Conservation (phyloP, 2,888 invertebrate genomes). For the Antheraea yamamai region DNA sequence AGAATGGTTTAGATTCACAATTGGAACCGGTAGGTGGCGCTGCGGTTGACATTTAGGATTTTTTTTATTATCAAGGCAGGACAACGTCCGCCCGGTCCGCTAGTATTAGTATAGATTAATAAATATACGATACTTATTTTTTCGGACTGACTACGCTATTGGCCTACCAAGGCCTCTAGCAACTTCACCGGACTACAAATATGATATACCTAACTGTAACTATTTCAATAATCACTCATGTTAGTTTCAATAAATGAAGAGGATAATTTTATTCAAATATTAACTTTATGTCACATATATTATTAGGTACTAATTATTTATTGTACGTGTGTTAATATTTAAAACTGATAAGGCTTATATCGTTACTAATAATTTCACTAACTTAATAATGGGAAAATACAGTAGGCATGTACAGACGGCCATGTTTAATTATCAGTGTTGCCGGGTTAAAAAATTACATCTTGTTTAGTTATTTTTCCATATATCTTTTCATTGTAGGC, state of each 20-base stretch:
- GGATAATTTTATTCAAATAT: background rate
- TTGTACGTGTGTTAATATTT: background rate
- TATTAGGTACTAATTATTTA: background rate
- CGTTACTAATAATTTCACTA: background rate
- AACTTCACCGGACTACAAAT: background rate
- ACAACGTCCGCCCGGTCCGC: no score
- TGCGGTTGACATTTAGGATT: no score
- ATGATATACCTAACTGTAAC: background rate
- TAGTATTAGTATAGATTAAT: no score
- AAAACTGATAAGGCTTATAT: background rate
- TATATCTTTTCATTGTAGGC: no score
- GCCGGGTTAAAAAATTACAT: background rate
- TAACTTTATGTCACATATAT: background rate
- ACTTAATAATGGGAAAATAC: background rate
- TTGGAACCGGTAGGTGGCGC: no score
- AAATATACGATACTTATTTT: no score
- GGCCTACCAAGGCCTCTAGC: no score
- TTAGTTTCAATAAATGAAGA: background rate
- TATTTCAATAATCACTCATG: background rate
- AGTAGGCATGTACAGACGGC: background rate
- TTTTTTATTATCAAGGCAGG: no score
- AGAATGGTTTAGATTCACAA: no score
- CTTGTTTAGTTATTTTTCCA: no score
- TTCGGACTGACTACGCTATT: no score
- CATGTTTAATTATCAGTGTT: background rate